Evolutionary conservation across 1,140 invertebrate genomes (phyloP).

Genomic region (Drosophila arizonae): DNA sequence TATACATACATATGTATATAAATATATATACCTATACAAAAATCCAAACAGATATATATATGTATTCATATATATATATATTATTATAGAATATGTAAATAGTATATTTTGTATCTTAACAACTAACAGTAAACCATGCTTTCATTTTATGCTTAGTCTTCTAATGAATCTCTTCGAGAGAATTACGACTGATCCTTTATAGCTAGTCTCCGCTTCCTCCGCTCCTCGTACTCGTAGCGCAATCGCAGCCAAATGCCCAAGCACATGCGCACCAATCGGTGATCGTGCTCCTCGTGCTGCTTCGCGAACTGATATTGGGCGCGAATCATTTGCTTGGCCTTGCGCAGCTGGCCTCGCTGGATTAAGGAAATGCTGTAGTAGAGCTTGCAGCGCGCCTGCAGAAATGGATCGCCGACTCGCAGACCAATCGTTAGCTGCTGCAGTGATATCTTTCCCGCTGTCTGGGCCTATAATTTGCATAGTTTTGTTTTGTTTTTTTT

Average conservation of each 20-base stretch:
- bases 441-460: conserved; percentile 93
- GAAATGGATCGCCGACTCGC: conserved; percentile 90
- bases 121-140: conserved; percentile 4
- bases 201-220: conserved; percentile 20
- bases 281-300: conserved; percentile 83
- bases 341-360: conserved; percentile 88
- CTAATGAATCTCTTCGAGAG: neutral
- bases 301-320: conserved; percentile 86
- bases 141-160: conserved; percentile 15
- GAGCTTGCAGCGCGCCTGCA: conserved; percentile 90
- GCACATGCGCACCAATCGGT: conserved; percentile 90
- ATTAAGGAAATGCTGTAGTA: conserved; percentile 94
- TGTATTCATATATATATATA: conserved; percentile 31
- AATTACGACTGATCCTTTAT: neutral
- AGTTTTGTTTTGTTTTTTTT: neutral
- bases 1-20: conserved; percentile 46
- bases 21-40: conserved; percentile 53
- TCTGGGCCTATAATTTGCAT: conserved; percentile 87
- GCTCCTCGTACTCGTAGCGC: conserved; percentile 85
- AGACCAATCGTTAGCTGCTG: conserved; percentile 91
- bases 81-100: conserved; percentile 49
- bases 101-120: conserved; percentile 30
- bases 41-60: conserved; percentile 54
- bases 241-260: conserved; percentile 92
- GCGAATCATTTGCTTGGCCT: conserved; percentile 87